A percentile compares a stretch with the other conserved stretches of the same genome.
phyloP scores from a whole-genome alignment of 2,888 invertebrate species.

The Dolomedes plantarius region DNA sequence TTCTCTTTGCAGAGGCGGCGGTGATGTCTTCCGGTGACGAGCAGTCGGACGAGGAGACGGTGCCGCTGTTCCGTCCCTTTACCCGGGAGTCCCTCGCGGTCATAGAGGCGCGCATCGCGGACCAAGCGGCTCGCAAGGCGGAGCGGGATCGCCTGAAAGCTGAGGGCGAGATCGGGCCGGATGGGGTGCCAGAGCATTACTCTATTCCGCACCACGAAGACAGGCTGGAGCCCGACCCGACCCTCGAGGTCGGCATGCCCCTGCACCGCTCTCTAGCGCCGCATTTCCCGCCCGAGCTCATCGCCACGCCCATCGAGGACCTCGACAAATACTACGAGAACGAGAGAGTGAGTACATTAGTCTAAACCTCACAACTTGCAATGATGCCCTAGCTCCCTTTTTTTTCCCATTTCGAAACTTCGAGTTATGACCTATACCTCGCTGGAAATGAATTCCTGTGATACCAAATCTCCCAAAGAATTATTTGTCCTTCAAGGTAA shows the following conservation, averaged over 20 bases:
- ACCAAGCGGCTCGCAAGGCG: slow-evolving; percentile 94
- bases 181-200: slow-evolving; percentile 79
- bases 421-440: no score
- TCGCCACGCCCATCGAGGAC: slow-evolving; percentile 98
- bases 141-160: slow-evolving; percentile 91
- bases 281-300: slow-evolving; percentile 94
- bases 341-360: slow-evolving; percentile 88
- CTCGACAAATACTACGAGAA: slow-evolving; percentile 97
- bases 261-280: slow-evolving; percentile 96
- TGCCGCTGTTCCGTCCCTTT: slow-evolving; percentile 94
- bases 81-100: slow-evolving; percentile 96
- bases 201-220: slow-evolving; percentile 94
- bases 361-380: no score
- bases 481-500: no score
- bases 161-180: slow-evolving; percentile 61
- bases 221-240: slow-evolving; percentile 96
- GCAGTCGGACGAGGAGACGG: slow-evolving; percentile 73
- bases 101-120: slow-evolving; percentile 96
- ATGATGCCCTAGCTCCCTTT: no score
- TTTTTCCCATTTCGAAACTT: no score
- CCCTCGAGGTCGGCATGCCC: slow-evolving; percentile 96
- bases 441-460: no score
- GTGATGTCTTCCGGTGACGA: slow-evolving; percentile 70
- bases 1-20: slow-evolving; percentile 22
- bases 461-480: no score